A percentile compares a stretch with the other conserved stretches of the same genome.
Conservation (phyloP, 2,888 invertebrate genomes). For the Arctia plantaginis region DNA sequence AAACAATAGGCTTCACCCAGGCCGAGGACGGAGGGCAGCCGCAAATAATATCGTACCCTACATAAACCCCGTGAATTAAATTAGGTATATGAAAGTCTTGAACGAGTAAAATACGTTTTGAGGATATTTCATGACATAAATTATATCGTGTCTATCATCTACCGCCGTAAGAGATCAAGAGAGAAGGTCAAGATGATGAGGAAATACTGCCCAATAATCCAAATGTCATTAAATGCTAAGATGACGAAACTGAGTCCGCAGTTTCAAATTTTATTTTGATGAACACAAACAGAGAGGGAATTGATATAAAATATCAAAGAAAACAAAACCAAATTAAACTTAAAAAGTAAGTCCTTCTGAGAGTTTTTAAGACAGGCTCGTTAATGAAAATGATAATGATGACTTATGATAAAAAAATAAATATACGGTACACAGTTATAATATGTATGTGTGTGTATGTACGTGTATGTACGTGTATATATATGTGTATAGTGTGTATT, state of each 20-base stretch:
- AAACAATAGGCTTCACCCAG: conserved; percentile 9
- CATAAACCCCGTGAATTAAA: conserved; percentile 12
- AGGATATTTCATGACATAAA: neutral
- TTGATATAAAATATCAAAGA: neutral
- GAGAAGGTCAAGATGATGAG: neutral
- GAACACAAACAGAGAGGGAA: neutral
- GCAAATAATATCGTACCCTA: conserved; percentile 15
- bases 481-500: too few species aligned
- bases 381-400: neutral
- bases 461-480: too few species aligned
- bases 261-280: neutral
- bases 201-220: neutral
- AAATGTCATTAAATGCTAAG: neutral
- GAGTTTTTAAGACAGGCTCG: neutral
- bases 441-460: too few species aligned
- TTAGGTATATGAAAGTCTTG: conserved; percentile 9
- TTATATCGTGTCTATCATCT: neutral
- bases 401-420: too few species aligned
- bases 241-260: neutral
- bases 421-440: too few species aligned
- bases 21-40: conserved; percentile 18
- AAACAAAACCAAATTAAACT: neutral
- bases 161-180: neutral
- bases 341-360: neutral
- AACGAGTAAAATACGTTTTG: conserved; percentile 8